Evolutionary conservation across 2,797 vertebrate genomes (phyloP), one percentile per base, ranked within the genome.

Genomic region (Calcarius lapponicus): DNA sequence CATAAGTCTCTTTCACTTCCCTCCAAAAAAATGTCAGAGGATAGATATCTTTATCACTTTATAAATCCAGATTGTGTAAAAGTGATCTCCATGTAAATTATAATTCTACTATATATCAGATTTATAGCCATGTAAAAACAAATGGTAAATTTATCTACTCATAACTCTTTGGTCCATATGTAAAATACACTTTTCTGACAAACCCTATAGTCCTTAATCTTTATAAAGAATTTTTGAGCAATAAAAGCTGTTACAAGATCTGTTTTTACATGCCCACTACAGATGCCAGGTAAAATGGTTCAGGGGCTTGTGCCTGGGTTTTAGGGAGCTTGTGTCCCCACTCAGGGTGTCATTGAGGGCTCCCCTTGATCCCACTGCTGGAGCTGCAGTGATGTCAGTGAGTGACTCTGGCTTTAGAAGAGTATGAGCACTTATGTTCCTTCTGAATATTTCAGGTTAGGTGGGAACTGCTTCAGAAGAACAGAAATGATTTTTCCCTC

Each of bases 221-320:
- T 66, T 67, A 3, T 18, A 10, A 40, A 76, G 67, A 45, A 19
- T 18, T 73, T 81, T 42, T 79, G 43, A 60, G 26, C 64, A 40
- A 7, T 48, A 72, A 36, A 47, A 76, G 5, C 42, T 62, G 8
- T 38, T 57, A 10, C 0, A 20, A 43, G 38, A 48, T 13, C 25
- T 21, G 17, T 32, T 64, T 91, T 80, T 60, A 15, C 4, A 1
- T 17, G 7, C 0, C 0, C 45, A 7, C n/a, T 74, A 1, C 14
- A 67, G 45, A 29, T 42, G 17, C 22, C 43, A 48, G 40, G 8
- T 78, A 2, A 36, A 70, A 48, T 42, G 32, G 5, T 58, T 57
- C 31, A 31, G 26, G 28, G 24, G 7, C 17, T n/a, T 16, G n/a
- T 87, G 10, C 26, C 58, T 79, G 80, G 36, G 25, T 17, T 51